Evolutionary conservation across 2,888 invertebrate genomes (phyloP).

Genomic region (Trissoscelio sp.): DNA sequence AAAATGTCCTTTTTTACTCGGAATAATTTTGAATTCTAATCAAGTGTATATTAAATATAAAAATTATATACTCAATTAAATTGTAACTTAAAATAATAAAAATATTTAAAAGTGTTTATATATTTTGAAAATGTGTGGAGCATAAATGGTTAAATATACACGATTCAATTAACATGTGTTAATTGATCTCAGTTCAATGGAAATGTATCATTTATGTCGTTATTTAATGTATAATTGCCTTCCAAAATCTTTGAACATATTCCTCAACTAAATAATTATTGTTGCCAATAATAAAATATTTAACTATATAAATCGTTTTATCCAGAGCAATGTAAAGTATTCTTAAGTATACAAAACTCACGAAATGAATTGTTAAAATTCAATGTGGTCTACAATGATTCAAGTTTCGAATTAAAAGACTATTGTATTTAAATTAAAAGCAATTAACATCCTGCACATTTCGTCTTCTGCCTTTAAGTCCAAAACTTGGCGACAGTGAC

Average conservation of each 20-base stretch:
- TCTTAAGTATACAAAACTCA: constrained; percentile 27
- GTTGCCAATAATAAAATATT: constrained; percentile 28
- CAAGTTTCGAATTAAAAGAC: constrained; percentile 24
- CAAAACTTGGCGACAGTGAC: constrained; percentile 7
- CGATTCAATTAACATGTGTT: background rate
- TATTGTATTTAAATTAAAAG: constrained; percentile 33
- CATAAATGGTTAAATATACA: background rate
- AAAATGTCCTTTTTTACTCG: background rate
- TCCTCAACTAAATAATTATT: constrained; percentile 12
- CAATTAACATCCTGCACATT: constrained; percentile 8
- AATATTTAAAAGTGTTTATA: constrained; percentile 5
- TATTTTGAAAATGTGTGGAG: background rate
- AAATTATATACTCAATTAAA: background rate
- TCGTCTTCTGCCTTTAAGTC: background rate
- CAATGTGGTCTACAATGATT: constrained; percentile 59
- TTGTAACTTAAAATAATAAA: background rate
- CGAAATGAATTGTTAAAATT: constrained; percentile 55
- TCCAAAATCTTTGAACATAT: background rate
- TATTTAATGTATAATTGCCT: constrained; percentile 26
- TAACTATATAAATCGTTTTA: constrained; percentile 38
- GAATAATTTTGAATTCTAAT: constrained; percentile 2
- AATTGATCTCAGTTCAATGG: background rate
- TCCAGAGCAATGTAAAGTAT: constrained; percentile 24
- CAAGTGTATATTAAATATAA: background rate
- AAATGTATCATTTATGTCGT: constrained; percentile 7